A percentile compares a stretch with the other conserved stretches of the same genome.
These are phyloP conservation scores for Serripes groenlandicus DNA, from an alignment of 2,888 invertebrate species.

Conservation along the genomic window DNA sequence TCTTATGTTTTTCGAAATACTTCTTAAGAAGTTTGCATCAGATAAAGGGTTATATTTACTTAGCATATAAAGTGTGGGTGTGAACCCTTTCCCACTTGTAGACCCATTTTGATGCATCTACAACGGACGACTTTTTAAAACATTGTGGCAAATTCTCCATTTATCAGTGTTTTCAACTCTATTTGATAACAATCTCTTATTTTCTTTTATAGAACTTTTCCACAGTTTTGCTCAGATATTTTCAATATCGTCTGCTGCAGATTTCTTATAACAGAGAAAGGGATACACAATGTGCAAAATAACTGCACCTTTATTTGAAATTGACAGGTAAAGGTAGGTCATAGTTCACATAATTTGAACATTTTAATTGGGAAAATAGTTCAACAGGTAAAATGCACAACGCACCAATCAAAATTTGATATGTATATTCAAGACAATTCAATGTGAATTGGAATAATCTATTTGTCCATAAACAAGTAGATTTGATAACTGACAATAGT, in stretches of 20 bases:
- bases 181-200: neutral
- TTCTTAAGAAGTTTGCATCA: too few relatives aligned
- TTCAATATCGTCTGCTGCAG: neutral
- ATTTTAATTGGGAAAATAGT: too few relatives aligned
- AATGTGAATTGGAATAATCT: too few relatives aligned
- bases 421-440: too few relatives aligned
- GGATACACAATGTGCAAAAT: neutral
- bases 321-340: conserved; percentile 21
- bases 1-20: too few relatives aligned
- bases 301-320: conserved; percentile 11
- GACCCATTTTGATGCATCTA: neutral
- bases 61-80: too few relatives aligned
- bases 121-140: neutral
- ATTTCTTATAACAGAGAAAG: neutral
- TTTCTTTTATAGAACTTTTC: neutral
- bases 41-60: too few relatives aligned
- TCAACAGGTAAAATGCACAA: too few relatives aligned
- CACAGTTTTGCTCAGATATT: neutral
- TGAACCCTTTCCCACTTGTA: neutral
- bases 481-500: too few relatives aligned
- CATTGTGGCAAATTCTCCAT: neutral
- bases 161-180: neutral
- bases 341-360: neutral
- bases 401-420: too few relatives aligned
- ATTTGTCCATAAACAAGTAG: too few relatives aligned